A percentile compares a stretch with the other conserved stretches of the same genome.
These are phyloP conservation scores for Arizona elegans DNA, from an alignment of 2,113 vertebrate genomes.

Conservation along the genomic window DNA sequence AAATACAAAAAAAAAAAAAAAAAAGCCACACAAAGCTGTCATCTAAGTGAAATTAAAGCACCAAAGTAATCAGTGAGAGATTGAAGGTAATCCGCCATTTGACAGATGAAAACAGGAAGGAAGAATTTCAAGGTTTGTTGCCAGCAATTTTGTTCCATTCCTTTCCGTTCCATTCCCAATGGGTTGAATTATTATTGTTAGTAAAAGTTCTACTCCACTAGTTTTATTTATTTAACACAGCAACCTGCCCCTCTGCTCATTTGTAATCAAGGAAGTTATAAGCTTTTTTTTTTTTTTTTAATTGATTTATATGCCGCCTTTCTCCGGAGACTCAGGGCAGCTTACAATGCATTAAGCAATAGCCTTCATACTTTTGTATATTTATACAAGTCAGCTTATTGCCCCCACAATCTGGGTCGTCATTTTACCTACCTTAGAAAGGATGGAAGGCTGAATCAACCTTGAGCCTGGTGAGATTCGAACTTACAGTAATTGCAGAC, in stretches of 20 bases:
- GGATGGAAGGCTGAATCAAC: too few relatives aligned
- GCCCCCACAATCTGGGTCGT: too few relatives aligned
- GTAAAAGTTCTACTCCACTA: not conserved
- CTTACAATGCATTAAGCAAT: too few relatives aligned
- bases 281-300: not conserved
- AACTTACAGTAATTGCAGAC: too few relatives aligned
- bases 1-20: not conserved
- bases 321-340: too few relatives aligned
- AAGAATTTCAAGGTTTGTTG: not conserved
- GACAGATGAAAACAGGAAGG: not conserved
- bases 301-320: too few relatives aligned
- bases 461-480: too few relatives aligned
- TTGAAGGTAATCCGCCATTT: too few relatives aligned
- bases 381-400: too few relatives aligned
- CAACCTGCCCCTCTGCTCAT: not conserved
- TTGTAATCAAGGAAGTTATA: not conserved
- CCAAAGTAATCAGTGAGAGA: rapidly evolving
- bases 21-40: not conserved
- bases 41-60: not conserved
- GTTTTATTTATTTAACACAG: too few relatives aligned
- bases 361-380: too few relatives aligned
- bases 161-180: not conserved
- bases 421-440: too few relatives aligned
- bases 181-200: not conserved
- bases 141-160: not conserved